phyloP scores from a whole-genome alignment of 64 coral and sea anemone species.

The Pocillopora damicornis region DNA sequence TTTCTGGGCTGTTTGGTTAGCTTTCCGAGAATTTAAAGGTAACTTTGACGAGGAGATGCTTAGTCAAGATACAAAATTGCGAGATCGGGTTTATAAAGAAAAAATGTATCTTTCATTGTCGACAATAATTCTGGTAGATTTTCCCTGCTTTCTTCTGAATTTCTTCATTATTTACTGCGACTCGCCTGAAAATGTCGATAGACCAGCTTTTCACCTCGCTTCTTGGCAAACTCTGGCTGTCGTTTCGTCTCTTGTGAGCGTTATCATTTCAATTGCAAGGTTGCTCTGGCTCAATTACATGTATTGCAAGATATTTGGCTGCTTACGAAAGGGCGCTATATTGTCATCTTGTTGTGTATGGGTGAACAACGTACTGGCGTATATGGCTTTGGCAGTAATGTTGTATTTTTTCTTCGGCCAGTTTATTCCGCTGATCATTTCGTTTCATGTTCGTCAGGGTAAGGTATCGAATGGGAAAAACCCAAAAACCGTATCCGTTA shows the following conservation, averaged over 20 bases:
- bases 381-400: not conserved
- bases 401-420: constrained; percentile 7
- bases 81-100: not conserved
- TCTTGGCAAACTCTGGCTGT: not conserved
- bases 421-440: not conserved
- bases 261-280: not conserved
- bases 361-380: not conserved
- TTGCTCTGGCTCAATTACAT: constrained; percentile 1
- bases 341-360: not conserved
- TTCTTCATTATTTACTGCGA: constrained; percentile 10
- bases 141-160: not conserved
- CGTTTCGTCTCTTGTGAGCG: not conserved
- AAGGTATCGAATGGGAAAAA: not conserved
- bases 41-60: not conserved
- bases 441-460: not conserved
- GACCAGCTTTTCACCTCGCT: not conserved
- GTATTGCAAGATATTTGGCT: not conserved
- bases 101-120: not conserved
- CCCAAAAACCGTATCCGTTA: not conserved
- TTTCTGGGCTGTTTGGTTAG: constrained; percentile 6
- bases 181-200: not conserved
- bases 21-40: constrained; percentile 5
- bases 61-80: not conserved
- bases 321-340: not conserved
- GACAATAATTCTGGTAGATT: not conserved